phyloP scores from a whole-genome alignment of 2,113 vertebrate genomes.

The Archocentrus centrarchus region DNA sequence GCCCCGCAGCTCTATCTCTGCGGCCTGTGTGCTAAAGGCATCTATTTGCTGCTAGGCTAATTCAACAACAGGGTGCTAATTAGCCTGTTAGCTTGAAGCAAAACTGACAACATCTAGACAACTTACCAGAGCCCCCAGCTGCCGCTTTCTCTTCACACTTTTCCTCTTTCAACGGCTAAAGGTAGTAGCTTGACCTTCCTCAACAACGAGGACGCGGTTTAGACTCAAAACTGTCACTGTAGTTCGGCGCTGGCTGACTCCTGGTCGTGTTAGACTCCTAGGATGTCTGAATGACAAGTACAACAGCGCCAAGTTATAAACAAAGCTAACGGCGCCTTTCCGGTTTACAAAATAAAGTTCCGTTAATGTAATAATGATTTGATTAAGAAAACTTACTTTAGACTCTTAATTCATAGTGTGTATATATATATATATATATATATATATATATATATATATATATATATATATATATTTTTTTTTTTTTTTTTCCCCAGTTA shows the following conservation, averaged over 20 bases:
- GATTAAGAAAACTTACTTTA: too few relatives aligned
- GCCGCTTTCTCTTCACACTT: not conserved
- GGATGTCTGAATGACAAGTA: conserved; percentile 78
- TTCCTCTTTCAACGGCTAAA: not conserved
- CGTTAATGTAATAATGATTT: too few relatives aligned
- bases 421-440: too few relatives aligned
- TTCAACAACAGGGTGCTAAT: conserved; percentile 58
- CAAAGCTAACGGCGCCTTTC: not conserved
- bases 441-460: too few relatives aligned
- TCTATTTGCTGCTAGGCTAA: conserved; percentile 71
- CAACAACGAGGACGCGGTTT: not conserved
- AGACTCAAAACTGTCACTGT: conserved; percentile 15
- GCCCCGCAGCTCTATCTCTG: conserved; percentile 4
- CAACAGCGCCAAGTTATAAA: conserved; percentile 24
- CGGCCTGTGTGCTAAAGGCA: conserved; percentile 60
- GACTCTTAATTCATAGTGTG: too few relatives aligned
- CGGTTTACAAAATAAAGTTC: conserved; percentile 56
- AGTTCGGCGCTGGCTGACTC: conserved; percentile 22
- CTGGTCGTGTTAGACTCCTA: conserved; percentile 67
- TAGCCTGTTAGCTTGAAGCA: conserved; percentile 53
- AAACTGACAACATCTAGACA: conserved; percentile 26
- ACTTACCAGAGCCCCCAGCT: conserved; percentile 55
- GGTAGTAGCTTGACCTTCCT: not conserved
- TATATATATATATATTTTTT: too few relatives aligned
- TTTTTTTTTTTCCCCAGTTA: too few relatives aligned